A percentile compares a stretch with the other conserved stretches of the same genome.
These are phyloP conservation scores for Drosophila kepulauana DNA, from an alignment of 1,140 invertebrate genomes.

Conservation along the genomic window DNA sequence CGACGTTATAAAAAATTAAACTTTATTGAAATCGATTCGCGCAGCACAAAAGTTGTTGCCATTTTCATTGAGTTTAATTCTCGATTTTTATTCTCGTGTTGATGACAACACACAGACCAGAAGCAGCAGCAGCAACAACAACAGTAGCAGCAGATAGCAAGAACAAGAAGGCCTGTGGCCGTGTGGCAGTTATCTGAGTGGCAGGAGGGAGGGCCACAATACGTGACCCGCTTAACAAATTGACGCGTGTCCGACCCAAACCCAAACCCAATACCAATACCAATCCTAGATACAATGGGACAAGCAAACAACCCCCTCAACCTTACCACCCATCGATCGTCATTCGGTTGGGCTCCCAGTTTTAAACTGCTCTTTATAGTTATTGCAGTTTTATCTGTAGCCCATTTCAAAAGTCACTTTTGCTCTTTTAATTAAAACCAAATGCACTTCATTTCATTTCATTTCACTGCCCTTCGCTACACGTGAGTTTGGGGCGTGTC, in stretches of 20 bases:
- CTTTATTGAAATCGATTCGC: constrained; percentile 79
- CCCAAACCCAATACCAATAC: constrained; percentile 4
- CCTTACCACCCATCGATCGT: constrained; percentile 18
- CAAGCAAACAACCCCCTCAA: neutral
- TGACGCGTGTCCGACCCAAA: constrained; percentile 62
- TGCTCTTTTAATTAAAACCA: constrained; percentile 71
- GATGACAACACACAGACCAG: constrained; percentile 60
- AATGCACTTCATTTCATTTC: constrained; percentile 54
- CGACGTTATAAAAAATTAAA: constrained; percentile 59
- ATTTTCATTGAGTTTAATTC: constrained; percentile 75
- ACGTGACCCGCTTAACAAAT: constrained; percentile 81
- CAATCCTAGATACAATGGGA: constrained; percentile 1
- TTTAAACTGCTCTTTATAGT: constrained; percentile 68
- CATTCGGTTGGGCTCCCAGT: constrained; percentile 31
- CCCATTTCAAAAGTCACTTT: constrained; percentile 76
- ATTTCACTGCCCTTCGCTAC: constrained; percentile 4
- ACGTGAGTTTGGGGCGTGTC: constrained; percentile 54
- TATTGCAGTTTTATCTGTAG: constrained; percentile 78
- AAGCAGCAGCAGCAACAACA: constrained; percentile 5
- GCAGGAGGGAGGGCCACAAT: constrained; percentile 28
- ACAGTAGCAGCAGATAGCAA: neutral
- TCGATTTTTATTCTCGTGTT: constrained; percentile 80
- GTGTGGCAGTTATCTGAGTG: constrained; percentile 16
- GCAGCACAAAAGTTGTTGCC: constrained; percentile 59
- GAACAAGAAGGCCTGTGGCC: constrained; percentile 18